Evolutionary conservation across 2,113 vertebrate species (phyloP), one percentile per base, ranked within the genome.

Genomic region (Myxocyprinus asiaticus): DNA sequence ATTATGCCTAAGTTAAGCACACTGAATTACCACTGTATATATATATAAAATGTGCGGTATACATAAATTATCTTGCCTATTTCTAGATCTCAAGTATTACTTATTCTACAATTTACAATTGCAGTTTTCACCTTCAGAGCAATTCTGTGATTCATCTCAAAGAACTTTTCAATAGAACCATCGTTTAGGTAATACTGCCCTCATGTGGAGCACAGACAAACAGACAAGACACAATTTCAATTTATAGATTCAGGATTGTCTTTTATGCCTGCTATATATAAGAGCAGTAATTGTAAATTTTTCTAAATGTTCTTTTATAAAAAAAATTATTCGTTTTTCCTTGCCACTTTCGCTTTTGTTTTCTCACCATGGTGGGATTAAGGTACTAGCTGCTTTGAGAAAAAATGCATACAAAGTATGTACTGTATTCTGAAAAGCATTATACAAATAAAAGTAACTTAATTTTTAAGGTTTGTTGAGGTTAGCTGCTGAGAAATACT

Each of bases 111-210:
- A 47, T 47, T 47, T 47, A 4, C 4, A 4, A 47, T 47, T 55
- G 9, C 10, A 14, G 9, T 5, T 10, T 5, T 58, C 33, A 44
- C 8, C 5, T 15, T 56, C 5, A 55, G 9, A 55, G 4, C 3
- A 14, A 55, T 55, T 55, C 3, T 55, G 11, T 55, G 12, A 11
- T 55, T 55, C 11, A 11, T 47, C 42, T 45, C 8, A 47, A 43
- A 56, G 9, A 44, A n/a, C 3, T 14, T 71, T 43, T 47, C n/a
- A n/a, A n/a, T n/a, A n/a, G 8, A 12, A 45, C 6, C 3, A 45
- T 15, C 14, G 4, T 17, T 69, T 33, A 53, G n/a, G 48, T 45
- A 42, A 68, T 68, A 45, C 65, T 68, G 76, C 76, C 76, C 65
- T 78, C 76, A 0, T 78, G 65, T 78, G 76, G 76, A 62, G 56